These are phyloP conservation scores for Tridacna crocea DNA, from an alignment of 2,888 invertebrate genomes.

Conservation along the genomic window DNA sequence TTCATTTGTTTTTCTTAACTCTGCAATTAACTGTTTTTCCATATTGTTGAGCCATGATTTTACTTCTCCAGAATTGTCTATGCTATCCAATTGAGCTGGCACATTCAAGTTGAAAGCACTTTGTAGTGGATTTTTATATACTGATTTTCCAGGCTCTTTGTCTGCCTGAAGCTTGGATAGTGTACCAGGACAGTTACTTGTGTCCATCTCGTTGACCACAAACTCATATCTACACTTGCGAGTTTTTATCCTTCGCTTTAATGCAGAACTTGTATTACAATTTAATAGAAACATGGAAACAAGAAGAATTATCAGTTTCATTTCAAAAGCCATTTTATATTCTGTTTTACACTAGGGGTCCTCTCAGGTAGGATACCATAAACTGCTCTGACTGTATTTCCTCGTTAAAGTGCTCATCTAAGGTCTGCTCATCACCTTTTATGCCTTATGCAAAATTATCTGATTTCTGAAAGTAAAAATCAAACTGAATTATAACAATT, in stretches of 20 bases:
- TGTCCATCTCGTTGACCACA: constrained; percentile 78
- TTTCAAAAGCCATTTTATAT: neutral
- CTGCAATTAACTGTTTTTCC: constrained; percentile 69
- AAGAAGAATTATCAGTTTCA: neutral
- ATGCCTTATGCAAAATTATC: too few species aligned
- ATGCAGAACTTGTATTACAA: neutral
- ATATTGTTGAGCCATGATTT: constrained; percentile 57
- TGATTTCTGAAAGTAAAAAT: too few species aligned
- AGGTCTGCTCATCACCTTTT: too few species aligned
- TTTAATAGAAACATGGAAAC: neutral
- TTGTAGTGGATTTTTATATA: constrained; percentile 4
- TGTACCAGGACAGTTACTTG: constrained; percentile 69
- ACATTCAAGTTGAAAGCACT: constrained; percentile 13
- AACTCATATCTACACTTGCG: constrained; percentile 72
- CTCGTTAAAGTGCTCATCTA: too few species aligned
- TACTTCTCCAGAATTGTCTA: constrained; percentile 36
- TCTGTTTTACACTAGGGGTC: neutral
- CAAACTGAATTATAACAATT: too few species aligned
- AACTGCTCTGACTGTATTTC: too few species aligned
- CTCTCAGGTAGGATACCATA: neutral
- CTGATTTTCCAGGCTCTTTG: constrained; percentile 36
- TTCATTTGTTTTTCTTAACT: constrained; percentile 70
- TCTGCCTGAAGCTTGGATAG: constrained; percentile 63
- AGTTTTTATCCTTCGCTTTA: constrained; percentile 45
- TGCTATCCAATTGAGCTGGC: neutral